phyloP scores from a whole-genome alignment of 2,888 invertebrate genomes.

The Calameuta idolon region DNA sequence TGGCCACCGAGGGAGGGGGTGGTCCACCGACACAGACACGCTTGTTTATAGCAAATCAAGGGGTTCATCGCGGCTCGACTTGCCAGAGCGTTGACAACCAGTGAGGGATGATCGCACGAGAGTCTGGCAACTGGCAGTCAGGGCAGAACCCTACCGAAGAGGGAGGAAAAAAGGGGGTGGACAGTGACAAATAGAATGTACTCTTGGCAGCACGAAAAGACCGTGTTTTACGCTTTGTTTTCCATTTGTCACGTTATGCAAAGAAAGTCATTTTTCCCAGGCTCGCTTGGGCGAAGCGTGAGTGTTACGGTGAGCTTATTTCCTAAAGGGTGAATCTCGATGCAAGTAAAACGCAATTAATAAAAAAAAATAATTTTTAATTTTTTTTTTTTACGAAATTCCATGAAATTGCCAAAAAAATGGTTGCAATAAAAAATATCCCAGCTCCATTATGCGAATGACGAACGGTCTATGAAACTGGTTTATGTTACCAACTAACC shows the following conservation, averaged over 20 bases:
- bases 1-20: conserved; percentile 13
- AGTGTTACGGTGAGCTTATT: neutral
- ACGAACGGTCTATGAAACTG: too few species aligned
- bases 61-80: neutral
- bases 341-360: too few species aligned
- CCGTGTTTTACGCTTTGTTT: conserved; percentile 60
- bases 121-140: conserved; percentile 27
- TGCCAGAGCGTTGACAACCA: conserved; percentile 35
- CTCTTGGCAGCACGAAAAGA: conserved; percentile 36
- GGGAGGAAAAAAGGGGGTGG: conserved; percentile 25
- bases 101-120: conserved; percentile 46
- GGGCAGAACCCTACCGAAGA: too few species aligned
- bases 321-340: neutral
- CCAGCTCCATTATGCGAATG: too few species aligned
- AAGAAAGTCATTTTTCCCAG: conserved; percentile 43
- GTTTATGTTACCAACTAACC: too few species aligned
- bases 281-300: neutral
- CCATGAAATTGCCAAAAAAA: too few species aligned
- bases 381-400: too few species aligned
- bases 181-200: conserved; percentile 53
- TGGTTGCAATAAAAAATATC: too few species aligned
- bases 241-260: conserved; percentile 57
- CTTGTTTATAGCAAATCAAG: conserved; percentile 38
- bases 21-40: conserved; percentile 37
- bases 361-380: too few species aligned